Evolutionary conservation across 2,888 invertebrate species (phyloP), one percentile per base, ranked within the genome.

Genomic region (Pteria penguin): DNA sequence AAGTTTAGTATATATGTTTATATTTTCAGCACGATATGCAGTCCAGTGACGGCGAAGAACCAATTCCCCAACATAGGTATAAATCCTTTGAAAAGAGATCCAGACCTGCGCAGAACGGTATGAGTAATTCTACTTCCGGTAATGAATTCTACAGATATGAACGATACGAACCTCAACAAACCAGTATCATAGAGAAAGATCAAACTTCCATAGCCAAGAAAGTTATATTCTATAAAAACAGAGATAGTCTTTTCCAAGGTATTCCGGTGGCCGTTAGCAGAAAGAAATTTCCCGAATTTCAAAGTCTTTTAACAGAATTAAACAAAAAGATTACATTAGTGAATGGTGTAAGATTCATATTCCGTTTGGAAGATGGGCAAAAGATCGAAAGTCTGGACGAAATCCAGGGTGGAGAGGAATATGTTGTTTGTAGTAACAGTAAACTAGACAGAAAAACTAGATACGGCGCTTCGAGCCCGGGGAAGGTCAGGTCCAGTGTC

Each of bases 191-290:
- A 45, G 73, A 72, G 14, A 54, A 69, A 5, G 69, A 73, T 11
- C 69, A 70, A 14, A 58, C 63, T 18, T 60, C 52, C n/a, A 69
- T 63, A 18, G 76, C 65, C 0, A 65, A 54, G 2, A 58, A 55
- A n/a, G 73, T 73, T 14, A 77, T 54, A 33, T 77, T 77, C 66
- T 73, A 55, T 45, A 72, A 72, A 65, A 45, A 72, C 22, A 61
- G 70, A 31, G 76, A 77, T 45, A 52, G 57, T 31, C 33, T 69
- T 18, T 24, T 55, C 57, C 67, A 70, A 32, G 76, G 72, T 0
- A 32, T 77, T 18, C 63, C 58, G 2, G 26, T 77, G 22, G 72
- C 72, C 32, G 63, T 77, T 2, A 77, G 72, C 55, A 63, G 58
- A 18, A 72, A 70, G 31, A 72, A 65, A 33, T 73, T 73, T 29